Evolutionary conservation across 2,888 invertebrate genomes (phyloP).

Genomic region (Brenthis ino): DNA sequence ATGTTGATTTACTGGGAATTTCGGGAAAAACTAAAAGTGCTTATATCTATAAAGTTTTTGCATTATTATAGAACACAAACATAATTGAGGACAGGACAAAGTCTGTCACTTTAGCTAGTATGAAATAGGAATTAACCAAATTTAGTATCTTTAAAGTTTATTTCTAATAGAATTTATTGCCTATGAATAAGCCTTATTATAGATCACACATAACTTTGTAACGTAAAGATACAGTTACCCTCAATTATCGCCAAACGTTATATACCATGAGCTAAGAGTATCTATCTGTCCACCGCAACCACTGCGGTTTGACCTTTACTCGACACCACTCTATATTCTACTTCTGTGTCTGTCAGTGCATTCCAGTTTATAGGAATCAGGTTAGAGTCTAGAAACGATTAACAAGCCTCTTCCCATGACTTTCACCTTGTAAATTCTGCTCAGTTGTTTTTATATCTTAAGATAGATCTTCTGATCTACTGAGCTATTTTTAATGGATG

Average conservation of each 20-base stretch:
- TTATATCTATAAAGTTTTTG: no score
- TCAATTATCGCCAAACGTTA: constrained; percentile 27
- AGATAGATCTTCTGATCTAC: constrained; percentile 2
- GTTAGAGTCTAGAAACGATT: constrained; percentile 19
- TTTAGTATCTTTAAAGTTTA: no score
- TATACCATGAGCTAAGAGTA: constrained; percentile 22
- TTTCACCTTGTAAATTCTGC: constrained; percentile 7
- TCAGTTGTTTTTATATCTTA: not conserved
- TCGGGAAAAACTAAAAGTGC: no score
- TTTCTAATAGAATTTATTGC: not conserved
- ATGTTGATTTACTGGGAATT: no score
- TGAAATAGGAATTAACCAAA: no score
- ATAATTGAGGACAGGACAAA: no score
- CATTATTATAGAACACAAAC: no score
- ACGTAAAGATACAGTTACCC: constrained; percentile 28
- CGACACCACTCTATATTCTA: constrained; percentile 27
- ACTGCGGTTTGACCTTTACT: constrained; percentile 57
- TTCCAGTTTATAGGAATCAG: constrained; percentile 29
- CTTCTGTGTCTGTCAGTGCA: constrained; percentile 24
- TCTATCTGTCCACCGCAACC: constrained; percentile 50
- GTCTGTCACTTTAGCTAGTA: no score
- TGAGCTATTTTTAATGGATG: not conserved
- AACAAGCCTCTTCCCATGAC: constrained; percentile 12
- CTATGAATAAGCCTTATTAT: not conserved
- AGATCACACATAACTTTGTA: not conserved